Evolutionary conservation across 37 sponge, comb jelly and placozoan genomes (phyloP).

Genomic region (Petrosia ficiformis): DNA sequence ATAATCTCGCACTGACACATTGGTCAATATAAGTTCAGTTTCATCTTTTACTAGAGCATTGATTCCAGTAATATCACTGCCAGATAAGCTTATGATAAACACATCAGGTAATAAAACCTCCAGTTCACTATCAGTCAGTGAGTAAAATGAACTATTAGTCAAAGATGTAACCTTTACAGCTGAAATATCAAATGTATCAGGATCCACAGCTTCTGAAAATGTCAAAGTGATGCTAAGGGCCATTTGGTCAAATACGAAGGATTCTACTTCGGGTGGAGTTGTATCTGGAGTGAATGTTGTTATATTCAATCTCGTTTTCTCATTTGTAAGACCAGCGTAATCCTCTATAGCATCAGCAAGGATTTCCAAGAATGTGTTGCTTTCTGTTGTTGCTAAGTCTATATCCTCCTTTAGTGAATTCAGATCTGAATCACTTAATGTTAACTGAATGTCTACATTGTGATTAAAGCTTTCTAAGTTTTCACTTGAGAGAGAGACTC

Average conservation of each 20-base stretch:
- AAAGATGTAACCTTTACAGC: constrained; percentile 25
- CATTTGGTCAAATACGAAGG: constrained; percentile 44
- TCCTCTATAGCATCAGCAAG: constrained; percentile 42
- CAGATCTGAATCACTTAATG: constrained; percentile 32
- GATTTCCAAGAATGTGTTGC: constrained; percentile 44
- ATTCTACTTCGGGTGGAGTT: constrained; percentile 49
- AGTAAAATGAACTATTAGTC: neutral
- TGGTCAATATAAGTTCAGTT: constrained; percentile 22
- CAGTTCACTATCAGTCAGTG: neutral
- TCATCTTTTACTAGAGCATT: constrained; percentile 37
- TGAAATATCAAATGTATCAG: constrained; percentile 34
- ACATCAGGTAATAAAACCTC: neutral
- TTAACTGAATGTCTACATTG: constrained; percentile 37
- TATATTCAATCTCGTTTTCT: neutral
- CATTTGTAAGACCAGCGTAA: constrained; percentile 20
- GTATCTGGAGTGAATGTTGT: constrained; percentile 59
- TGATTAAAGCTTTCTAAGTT: constrained; percentile 12
- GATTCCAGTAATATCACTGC: constrained; percentile 10
- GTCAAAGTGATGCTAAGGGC: constrained; percentile 34
- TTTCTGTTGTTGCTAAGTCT: constrained; percentile 32
- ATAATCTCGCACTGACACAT: constrained; percentile 49
- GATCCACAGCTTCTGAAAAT: constrained; percentile 77
- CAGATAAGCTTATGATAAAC: constrained; percentile 8
- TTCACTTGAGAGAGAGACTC: neutral
- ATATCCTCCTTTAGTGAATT: constrained; percentile 54